Evolutionary conservation across 2,888 invertebrate species (phyloP).

Genomic region (Pollenia labialis): DNA sequence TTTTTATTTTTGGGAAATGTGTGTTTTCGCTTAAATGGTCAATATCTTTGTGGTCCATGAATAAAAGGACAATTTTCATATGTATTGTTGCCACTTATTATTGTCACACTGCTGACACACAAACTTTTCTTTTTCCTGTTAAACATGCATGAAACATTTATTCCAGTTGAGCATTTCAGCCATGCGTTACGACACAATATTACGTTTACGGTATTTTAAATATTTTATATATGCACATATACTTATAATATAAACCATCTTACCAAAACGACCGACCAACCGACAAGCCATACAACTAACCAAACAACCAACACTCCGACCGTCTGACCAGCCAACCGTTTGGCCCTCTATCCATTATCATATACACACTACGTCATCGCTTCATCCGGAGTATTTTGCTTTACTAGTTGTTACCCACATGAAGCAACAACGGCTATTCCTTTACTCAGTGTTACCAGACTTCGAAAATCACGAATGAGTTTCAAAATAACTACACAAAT

Average conservation of each 20-base stretch:
- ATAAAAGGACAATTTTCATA: conserved; percentile 69
- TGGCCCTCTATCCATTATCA: conserved; percentile 40
- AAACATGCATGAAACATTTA: conserved; percentile 70
- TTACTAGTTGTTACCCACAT: conserved; percentile 16
- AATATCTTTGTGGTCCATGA: conserved; percentile 67
- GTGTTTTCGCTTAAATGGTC: conserved; percentile 64
- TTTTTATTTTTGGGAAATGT: conserved; percentile 30
- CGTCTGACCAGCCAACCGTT: conserved; percentile 25
- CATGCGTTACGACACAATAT: conserved; percentile 69
- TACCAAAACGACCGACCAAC: conserved; percentile 17
- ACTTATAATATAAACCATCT: conserved; percentile 27
- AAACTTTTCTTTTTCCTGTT: conserved; percentile 64
- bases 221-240: conserved; percentile 55
- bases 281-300: conserved; percentile 12
- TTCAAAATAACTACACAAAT: not conserved
- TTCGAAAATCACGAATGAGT: not conserved
- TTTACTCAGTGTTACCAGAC: not conserved
- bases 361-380: conserved; percentile 12
- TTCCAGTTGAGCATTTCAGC: conserved; percentile 64
- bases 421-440: not conserved
- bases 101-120: conserved; percentile 62
- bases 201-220: conserved; percentile 68
- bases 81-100: conserved; percentile 66
- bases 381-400: conserved; percentile 31
- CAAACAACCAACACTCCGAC: conserved; percentile 1